Evolutionary conservation across 2,797 vertebrate species (phyloP).

Genomic region (Triplophysa yarkandensis): DNA sequence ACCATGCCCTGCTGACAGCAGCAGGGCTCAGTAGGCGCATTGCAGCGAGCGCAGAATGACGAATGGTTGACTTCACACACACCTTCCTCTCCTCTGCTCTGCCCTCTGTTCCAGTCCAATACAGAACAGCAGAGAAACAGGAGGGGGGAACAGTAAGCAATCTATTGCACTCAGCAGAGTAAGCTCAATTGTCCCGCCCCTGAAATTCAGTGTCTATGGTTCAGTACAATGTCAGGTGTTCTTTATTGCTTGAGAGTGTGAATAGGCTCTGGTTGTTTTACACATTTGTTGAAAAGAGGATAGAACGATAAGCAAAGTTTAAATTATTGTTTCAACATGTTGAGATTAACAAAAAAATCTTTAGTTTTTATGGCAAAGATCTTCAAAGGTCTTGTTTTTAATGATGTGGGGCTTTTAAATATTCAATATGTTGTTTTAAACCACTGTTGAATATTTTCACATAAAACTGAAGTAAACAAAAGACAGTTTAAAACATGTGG

Average conservation of each 20-base stretch:
- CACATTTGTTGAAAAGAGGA: neutral
- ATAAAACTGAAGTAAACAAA: too few relatives aligned
- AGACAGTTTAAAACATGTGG: too few relatives aligned
- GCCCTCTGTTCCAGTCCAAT: conserved; percentile 20
- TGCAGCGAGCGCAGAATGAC: conserved; percentile 46
- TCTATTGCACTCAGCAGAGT: conserved; percentile 40
- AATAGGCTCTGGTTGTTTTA: neutral
- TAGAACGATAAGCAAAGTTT: neutral
- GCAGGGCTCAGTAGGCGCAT: conserved; percentile 45
- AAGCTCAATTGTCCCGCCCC: conserved; percentile 41
- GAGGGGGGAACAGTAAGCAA: conserved; percentile 27
- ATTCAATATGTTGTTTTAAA: too few relatives aligned
- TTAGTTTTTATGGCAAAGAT: neutral
- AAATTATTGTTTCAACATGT: neutral
- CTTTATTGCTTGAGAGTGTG: neutral
- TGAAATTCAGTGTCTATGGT: conserved; percentile 32
- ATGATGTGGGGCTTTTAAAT: too few relatives aligned
- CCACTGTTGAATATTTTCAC: too few relatives aligned
- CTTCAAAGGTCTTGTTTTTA: too few relatives aligned
- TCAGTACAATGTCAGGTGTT: neutral
- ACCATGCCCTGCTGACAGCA: conserved; percentile 26
- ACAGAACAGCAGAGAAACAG: conserved; percentile 17
- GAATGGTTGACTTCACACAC: conserved; percentile 33
- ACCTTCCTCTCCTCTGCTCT: conserved; percentile 13
- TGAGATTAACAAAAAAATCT: neutral